Percentiles rank a stretch among this genome's conserved stretches.
These are phyloP conservation scores for Sardinella longiceps DNA, from an alignment of 2,797 vertebrate species.

Conservation along the genomic window DNA sequence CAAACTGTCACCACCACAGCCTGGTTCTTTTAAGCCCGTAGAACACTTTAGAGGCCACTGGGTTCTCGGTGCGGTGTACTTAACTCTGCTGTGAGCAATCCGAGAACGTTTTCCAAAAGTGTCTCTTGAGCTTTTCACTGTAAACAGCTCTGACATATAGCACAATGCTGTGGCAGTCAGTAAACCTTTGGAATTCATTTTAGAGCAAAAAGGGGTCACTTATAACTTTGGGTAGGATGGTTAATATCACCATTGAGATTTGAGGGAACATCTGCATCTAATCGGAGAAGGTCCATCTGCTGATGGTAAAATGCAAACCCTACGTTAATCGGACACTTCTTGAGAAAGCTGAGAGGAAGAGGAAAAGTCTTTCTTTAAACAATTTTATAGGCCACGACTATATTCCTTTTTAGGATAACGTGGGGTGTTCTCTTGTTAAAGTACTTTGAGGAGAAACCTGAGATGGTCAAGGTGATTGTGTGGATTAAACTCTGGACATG, in stretches of 20 bases:
- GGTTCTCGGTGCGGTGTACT: not conserved
- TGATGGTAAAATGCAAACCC: slow-evolving; percentile 55
- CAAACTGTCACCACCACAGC: not conserved
- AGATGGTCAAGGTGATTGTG: not conserved
- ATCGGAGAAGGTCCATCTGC: slow-evolving; percentile 70
- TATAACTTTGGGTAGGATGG: slow-evolving; percentile 66
- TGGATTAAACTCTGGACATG: not conserved
- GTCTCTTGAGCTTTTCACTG: slow-evolving; percentile 53
- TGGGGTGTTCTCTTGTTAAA: not conserved
- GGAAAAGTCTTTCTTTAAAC: not conserved
- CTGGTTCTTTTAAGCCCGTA: not conserved
- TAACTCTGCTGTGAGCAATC: not conserved
- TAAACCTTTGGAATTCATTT: slow-evolving; percentile 62
- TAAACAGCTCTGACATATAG: slow-evolving; percentile 58
- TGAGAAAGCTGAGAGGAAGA: slow-evolving; percentile 11
- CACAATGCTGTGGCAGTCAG: slow-evolving; percentile 57
- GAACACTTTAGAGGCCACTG: not conserved
- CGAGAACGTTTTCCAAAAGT: not conserved
- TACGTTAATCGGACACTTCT: slow-evolving; percentile 48
- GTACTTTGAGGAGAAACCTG: not conserved
- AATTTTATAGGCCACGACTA: not conserved
- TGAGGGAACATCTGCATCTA: slow-evolving; percentile 66
- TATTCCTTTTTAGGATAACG: not conserved
- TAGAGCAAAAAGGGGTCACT: slow-evolving; percentile 48
- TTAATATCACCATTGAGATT: slow-evolving; percentile 66